Conservation (phyloP, 64 coral and sea anemone genomes). For the Catalaphyllia jardinei region DNA sequence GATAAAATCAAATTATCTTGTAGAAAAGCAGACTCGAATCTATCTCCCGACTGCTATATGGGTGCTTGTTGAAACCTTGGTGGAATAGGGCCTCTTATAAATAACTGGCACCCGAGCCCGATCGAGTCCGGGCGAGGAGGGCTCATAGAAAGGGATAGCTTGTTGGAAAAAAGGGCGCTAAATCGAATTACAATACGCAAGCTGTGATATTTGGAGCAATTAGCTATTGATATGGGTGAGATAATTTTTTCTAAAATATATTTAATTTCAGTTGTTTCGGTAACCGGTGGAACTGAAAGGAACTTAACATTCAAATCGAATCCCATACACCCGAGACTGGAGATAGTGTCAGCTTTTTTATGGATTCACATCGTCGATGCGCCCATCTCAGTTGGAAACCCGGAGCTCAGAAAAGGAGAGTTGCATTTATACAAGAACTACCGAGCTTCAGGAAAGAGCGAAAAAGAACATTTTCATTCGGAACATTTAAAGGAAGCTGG, state of each 20-base stretch:
- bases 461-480: conserved; percentile 7
- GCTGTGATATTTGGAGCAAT: not conserved
- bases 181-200: not conserved
- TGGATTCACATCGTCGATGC: not conserved
- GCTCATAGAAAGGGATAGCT: too few species aligned
- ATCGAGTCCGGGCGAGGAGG: too few species aligned
- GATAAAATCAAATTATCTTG: too few species aligned
- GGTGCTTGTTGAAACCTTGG: too few species aligned
- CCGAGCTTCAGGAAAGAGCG: not conserved
- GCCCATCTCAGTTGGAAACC: not conserved
- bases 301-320: conserved; percentile 1
- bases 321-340: not conserved
- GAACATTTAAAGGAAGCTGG: not conserved
- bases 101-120: too few species aligned
- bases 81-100: too few species aligned
- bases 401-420: not conserved
- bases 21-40: too few species aligned
- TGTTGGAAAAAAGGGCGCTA: too few species aligned
- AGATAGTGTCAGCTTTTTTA: conserved; percentile 6
- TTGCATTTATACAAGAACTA: not conserved
- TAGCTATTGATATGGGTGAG: not conserved
- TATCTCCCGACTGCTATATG: too few species aligned
- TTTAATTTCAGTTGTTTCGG: conserved; percentile 1
- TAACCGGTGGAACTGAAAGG: not conserved
- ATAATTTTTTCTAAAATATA: not conserved